These are phyloP conservation scores for Rhagophthalmus giganteus DNA, from an alignment of 2,888 invertebrate genomes.

Conservation along the genomic window DNA sequence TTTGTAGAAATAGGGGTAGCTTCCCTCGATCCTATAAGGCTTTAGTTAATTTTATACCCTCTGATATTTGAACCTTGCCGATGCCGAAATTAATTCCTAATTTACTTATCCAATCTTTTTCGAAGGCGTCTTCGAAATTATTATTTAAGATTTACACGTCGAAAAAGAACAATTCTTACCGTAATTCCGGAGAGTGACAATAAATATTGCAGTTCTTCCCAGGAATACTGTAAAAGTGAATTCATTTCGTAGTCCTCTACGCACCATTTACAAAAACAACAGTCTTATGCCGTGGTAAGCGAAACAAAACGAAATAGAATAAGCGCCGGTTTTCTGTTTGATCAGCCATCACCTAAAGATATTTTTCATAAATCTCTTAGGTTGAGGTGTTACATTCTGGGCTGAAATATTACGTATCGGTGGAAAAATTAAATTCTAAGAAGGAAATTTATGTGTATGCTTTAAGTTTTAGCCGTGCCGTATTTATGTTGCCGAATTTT, in stretches of 20 bases:
- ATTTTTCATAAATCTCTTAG: conserved; percentile 39
- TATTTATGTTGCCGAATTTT: conserved; percentile 24
- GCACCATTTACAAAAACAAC: conserved; percentile 18
- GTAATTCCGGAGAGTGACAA: conserved; percentile 37
- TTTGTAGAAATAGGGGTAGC: conserved; percentile 50
- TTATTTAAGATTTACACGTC: conserved; percentile 2
- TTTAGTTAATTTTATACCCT: conserved; percentile 36
- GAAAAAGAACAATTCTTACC: conserved; percentile 23
- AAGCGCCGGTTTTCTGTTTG: conserved; percentile 12
- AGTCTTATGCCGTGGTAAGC: neutral
- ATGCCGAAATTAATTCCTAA: conserved; percentile 24
- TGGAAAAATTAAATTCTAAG: conserved; percentile 39
- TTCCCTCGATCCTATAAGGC: conserved; percentile 34
- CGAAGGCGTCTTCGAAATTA: neutral
- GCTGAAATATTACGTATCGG: conserved; percentile 40
- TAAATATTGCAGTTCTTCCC: conserved; percentile 35
- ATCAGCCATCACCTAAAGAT: conserved; percentile 28
- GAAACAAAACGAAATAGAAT: conserved; percentile 4
- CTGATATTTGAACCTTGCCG: conserved; percentile 30
- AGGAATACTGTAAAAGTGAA: conserved; percentile 18
- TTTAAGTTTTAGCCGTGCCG: conserved; percentile 23
- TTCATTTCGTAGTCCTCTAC: conserved; percentile 13
- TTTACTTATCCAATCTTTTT: conserved; percentile 1
- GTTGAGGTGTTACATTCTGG: conserved; percentile 36
- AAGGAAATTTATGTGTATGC: conserved; percentile 32